These are phyloP conservation scores for Nasonovia ribisnigri DNA, from an alignment of 2,888 invertebrate genomes.

Conservation along the genomic window DNA sequence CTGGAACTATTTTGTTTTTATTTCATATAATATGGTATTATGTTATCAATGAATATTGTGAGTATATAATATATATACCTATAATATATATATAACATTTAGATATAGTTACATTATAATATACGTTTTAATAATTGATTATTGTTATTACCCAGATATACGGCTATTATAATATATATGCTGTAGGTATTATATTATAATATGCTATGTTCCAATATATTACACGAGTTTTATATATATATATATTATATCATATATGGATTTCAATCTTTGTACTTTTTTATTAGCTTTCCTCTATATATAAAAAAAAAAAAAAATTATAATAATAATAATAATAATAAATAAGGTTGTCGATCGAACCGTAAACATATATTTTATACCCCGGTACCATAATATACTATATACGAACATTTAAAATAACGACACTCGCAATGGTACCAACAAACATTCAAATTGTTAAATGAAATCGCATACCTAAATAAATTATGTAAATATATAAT, in stretches of 20 bases:
- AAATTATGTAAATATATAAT: neutral
- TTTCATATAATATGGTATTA: neutral
- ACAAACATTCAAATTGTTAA: neutral
- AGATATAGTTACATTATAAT: no score
- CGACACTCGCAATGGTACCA: neutral
- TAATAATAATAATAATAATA: neutral
- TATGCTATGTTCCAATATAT: neutral
- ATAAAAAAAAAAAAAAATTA: neutral
- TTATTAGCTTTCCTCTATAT: neutral
- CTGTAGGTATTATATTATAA: no score
- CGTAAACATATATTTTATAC: neutral
- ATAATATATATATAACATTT: neutral
- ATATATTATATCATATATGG: neutral
- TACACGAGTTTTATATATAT: neutral
- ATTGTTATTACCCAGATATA: neutral
- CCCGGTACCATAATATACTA: neutral
- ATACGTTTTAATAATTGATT: neutral
- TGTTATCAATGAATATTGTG: neutral
- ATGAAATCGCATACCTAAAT: neutral
- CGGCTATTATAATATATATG: no score
- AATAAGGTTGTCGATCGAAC: neutral
- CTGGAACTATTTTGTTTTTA: conserved; percentile 29
- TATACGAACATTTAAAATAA: neutral
- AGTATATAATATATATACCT: neutral
- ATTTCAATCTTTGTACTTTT: neutral